These are phyloP conservation scores for Abramis brama DNA, from an alignment of 2,113 vertebrate species.

Conservation along the genomic window DNA sequence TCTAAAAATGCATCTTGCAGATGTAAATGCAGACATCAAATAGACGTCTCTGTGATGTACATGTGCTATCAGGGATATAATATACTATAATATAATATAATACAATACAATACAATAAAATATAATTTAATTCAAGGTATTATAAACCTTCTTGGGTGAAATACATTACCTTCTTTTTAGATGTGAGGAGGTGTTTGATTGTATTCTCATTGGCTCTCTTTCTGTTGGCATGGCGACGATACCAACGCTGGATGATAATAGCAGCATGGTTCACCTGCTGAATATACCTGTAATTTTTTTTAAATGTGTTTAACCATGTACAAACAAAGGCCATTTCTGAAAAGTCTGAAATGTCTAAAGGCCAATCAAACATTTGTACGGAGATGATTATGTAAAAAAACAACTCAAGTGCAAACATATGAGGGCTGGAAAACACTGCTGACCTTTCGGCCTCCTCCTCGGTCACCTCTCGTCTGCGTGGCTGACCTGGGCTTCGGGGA, in stretches of 20 bases:
- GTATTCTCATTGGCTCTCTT: constrained; percentile 62
- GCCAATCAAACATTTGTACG: background rate
- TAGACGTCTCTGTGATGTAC: no score
- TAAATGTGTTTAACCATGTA: background rate
- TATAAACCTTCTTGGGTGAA: background rate
- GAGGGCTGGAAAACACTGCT: constrained; percentile 39
- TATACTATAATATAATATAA: background rate
- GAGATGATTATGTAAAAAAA: background rate
- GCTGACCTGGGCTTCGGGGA: constrained; percentile 59
- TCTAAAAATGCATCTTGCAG: no score
- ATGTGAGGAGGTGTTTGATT: constrained; percentile 72
- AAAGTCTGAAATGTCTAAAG: background rate
- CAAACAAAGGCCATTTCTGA: background rate
- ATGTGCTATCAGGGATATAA: no score
- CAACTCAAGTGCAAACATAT: background rate
- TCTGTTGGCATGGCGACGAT: constrained; percentile 75
- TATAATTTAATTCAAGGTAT: background rate
- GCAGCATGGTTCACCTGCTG: constrained; percentile 88
- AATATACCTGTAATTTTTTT: constrained; percentile 80
- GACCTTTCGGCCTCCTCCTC: constrained; percentile 96
- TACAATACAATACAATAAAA: no score
- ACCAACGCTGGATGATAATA: constrained; percentile 93
- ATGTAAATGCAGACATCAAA: no score
- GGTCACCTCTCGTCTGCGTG: constrained; percentile 81
- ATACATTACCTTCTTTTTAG: constrained; percentile 80